Evolutionary conservation across 1,140 invertebrate genomes (phyloP), one percentile per base, ranked within the genome.

Genomic region (Leptinotarsa texana): DNA sequence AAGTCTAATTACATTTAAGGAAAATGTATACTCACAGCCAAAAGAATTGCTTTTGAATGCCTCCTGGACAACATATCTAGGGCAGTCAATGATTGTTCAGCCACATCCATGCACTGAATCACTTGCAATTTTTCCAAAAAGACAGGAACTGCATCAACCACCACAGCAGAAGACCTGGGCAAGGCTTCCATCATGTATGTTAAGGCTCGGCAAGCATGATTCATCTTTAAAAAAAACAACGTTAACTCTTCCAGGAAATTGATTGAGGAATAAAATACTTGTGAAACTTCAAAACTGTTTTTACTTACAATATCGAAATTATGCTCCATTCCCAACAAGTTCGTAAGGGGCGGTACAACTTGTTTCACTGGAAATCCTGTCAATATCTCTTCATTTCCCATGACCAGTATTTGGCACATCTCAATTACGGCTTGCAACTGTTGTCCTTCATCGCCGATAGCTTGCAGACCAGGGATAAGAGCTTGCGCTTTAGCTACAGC

Each of bases 171-270:
- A 15, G 97, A 98, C 51, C 98, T 91, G 0, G 98, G 98, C 69
- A 99, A 83, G 3, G 98, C 97, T 87, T 99, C 98, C 92, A 99
- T 95, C 97, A 99, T 99, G 85, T 99, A 99, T 1, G 98, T 99
- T 13, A 99, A 89, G 8, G 98, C 98, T 65, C 98, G 93, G 86
- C 97, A 99, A 0, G 98, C 97, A 86, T 99, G 96, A 83, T 99
- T 98, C 98, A 99, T 99, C 92, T 94, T 84, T 1, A 82, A 81
- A 79, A 79, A 63, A 73, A 69, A 33, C 17, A 27, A 33, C 11
- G 15, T 63, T 73, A 4, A 42, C 33, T 11, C 33, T 42, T 11
- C 8, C 1, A 42, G 33, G 1, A 42, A 42, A 42, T 42, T 42
- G 33, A 11, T 42, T 3, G 11, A 11, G 33, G 33, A 11, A 42